phyloP scores from a whole-genome alignment of 2,888 invertebrate genomes.

The Chaitophorus viminalis region DNA sequence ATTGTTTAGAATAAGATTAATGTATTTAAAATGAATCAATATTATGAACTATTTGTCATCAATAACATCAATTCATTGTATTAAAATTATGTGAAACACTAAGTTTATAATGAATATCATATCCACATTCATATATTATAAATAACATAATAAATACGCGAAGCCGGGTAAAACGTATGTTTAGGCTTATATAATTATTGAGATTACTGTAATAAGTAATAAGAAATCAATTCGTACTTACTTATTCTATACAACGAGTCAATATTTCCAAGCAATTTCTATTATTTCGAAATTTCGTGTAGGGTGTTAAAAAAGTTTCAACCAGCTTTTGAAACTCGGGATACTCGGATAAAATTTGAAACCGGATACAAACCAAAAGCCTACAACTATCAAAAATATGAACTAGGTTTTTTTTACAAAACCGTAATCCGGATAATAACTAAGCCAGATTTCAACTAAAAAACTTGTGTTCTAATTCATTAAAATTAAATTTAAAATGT shows the following conservation, averaged over 20 bases:
- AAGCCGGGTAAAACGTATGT: neutral
- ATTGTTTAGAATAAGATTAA: neutral
- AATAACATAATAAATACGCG: neutral
- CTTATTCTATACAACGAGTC: neutral
- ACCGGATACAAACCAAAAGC: too few species aligned
- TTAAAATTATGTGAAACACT: neutral
- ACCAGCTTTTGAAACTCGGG: too few species aligned
- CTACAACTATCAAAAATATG: too few species aligned
- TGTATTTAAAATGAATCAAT: constrained; percentile 3
- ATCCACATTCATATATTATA: neutral
- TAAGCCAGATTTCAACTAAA: too few species aligned
- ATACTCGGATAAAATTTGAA: too few species aligned
- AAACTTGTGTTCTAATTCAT: too few species aligned
- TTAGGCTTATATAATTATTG: neutral
- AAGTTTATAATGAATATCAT: neutral
- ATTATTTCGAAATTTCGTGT: neutral
- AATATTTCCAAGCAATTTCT: neutral
- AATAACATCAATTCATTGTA: neutral
- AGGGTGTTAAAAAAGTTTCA: too few species aligned
- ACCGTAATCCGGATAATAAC: too few species aligned
- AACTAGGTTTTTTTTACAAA: too few species aligned
- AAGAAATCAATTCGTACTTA: neutral
- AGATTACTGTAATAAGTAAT: neutral
- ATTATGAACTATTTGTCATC: neutral
- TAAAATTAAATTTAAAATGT: too few species aligned